These are phyloP conservation scores for Halichondria panicea DNA, from an alignment of 37 sponge, comb jelly and placozoan genomes.

Conservation along the genomic window DNA sequence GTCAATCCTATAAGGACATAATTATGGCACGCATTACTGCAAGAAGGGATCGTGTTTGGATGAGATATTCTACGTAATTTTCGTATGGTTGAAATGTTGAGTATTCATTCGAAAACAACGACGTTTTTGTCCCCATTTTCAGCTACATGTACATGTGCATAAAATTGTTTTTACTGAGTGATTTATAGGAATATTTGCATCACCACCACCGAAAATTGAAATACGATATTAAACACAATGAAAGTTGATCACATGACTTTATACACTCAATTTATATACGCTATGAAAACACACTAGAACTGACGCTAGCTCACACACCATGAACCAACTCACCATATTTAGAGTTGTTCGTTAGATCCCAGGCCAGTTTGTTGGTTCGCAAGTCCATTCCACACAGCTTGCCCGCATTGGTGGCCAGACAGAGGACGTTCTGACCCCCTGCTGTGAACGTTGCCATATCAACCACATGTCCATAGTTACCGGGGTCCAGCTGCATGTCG, in stretches of 20 bases:
- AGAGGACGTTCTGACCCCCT: slow-evolving; percentile 54
- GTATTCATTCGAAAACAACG: not conserved
- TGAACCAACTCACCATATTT: slow-evolving; percentile 61
- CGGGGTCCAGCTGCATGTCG: slow-evolving; percentile 32
- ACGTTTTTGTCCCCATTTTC: too few species aligned
- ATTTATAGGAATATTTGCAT: not conserved
- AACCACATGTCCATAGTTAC: slow-evolving; percentile 47
- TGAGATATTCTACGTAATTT: too few species aligned
- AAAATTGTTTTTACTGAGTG: not conserved
- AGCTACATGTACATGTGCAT: too few species aligned
- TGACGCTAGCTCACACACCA: not conserved
- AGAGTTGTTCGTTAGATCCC: slow-evolving; percentile 69
- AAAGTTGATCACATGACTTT: too few species aligned
- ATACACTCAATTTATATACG: not conserved
- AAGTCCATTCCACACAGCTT: slow-evolving; percentile 75
- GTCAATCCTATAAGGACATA: slow-evolving; percentile 59
- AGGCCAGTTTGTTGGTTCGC: slow-evolving; percentile 41
- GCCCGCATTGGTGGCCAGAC: slow-evolving; percentile 69
- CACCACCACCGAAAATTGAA: too few species aligned
- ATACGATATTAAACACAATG: not conserved
- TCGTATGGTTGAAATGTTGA: too few species aligned
- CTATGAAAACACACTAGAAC: not conserved
- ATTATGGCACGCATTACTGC: too few species aligned
- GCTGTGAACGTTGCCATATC: slow-evolving; percentile 60
- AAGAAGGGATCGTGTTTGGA: too few species aligned